Evolutionary conservation across 2,888 invertebrate species (phyloP).

Genomic region (Trichogramma evanescens): DNA sequence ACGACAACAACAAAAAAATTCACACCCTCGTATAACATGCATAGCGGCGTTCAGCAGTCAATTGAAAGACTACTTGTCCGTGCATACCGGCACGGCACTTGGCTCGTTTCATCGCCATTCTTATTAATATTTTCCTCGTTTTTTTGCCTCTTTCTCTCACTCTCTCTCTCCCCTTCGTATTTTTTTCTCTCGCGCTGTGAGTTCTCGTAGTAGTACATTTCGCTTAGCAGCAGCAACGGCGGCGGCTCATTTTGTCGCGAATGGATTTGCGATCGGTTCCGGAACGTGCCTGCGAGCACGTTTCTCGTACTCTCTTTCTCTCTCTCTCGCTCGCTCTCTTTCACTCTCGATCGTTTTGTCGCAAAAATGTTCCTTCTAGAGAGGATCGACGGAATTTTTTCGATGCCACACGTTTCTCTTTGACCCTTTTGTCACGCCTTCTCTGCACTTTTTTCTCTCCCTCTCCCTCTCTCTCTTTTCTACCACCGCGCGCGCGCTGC

Average conservation of each 20-base stretch:
- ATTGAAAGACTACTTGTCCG: no score
- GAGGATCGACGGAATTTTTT: conserved; percentile 5
- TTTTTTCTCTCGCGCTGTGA: background rate
- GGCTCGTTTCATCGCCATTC: background rate
- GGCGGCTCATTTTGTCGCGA: background rate
- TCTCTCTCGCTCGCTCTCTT: background rate
- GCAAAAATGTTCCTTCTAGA: background rate
- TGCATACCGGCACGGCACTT: no score
- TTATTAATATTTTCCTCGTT: background rate
- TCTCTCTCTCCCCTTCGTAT: background rate
- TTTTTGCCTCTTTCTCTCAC: background rate
- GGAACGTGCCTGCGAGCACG: conserved; percentile 16
- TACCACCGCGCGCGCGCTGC: no score
- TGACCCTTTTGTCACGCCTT: background rate
- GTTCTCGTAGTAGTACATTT: no score
- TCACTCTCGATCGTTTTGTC: background rate
- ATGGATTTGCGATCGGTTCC: conserved; percentile 8
- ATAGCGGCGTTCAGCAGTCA: no score
- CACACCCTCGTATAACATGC: no score
- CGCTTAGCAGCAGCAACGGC: no score
- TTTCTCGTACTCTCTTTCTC: background rate
- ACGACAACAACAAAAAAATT: no score
- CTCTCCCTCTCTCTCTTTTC: background rate
- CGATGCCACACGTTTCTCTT: background rate
- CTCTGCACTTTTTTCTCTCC: background rate